Conservation (phyloP, 2,113 vertebrate species). For the Sinocyclocheilus rhinocerous region DNA sequence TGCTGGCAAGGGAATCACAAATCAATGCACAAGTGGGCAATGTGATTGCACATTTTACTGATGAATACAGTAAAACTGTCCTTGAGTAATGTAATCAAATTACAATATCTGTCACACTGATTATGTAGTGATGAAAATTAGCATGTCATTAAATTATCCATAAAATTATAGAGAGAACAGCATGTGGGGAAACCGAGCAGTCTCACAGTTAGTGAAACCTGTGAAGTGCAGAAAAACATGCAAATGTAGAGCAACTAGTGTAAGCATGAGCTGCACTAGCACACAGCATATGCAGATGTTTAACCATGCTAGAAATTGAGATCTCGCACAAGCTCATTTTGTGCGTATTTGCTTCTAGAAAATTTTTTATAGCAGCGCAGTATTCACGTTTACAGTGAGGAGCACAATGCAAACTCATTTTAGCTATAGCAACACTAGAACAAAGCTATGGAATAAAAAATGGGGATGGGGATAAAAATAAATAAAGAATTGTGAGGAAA, state of each 20-base stretch:
- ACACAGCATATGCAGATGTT: background rate
- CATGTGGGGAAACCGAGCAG: background rate
- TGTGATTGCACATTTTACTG: slow-evolving; percentile 2
- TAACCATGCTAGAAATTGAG: background rate
- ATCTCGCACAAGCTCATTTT: background rate
- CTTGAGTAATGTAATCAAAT: slow-evolving; percentile 11
- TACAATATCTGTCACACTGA: background rate
- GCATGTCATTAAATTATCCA: slow-evolving; percentile 12
- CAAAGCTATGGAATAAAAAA: background rate
- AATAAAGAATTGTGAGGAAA: too few species aligned
- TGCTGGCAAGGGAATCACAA: background rate
- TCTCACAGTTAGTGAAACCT: background rate
- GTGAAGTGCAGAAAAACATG: background rate
- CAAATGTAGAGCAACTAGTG: slow-evolving; percentile 5
- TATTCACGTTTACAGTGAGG: background rate
- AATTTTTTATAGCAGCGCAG: background rate
- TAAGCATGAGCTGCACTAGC: background rate
- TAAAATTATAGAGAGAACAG: background rate
- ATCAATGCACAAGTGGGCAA: background rate
- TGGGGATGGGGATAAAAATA: too few species aligned
- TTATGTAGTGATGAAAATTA: slow-evolving; percentile 25
- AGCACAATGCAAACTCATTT: background rate
- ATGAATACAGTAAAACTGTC: slow-evolving; percentile 1
- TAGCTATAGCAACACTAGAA: background rate
- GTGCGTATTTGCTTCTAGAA: background rate